Percentiles rank a stretch among this genome's conserved stretches.
phyloP scores from a whole-genome alignment of 2,888 invertebrate genomes.

The Nephrotoma flavescens region DNA sequence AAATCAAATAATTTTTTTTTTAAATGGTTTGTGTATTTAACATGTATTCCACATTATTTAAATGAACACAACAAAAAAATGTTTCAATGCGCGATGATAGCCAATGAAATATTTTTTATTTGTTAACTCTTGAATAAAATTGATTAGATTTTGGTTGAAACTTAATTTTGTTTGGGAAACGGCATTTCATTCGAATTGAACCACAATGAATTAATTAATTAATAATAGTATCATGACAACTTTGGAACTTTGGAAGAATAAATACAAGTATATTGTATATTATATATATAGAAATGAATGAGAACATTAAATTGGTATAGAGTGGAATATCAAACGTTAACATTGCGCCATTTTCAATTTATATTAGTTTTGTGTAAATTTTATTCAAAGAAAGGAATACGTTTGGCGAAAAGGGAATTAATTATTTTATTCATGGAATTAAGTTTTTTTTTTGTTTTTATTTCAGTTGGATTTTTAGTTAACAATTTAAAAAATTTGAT shows the following conservation, averaged over 20 bases:
- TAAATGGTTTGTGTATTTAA: not conserved
- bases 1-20: not conserved
- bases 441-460: not conserved
- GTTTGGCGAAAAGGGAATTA: not conserved
- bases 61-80: not conserved
- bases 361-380: not conserved
- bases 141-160: not conserved
- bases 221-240: not conserved
- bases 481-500: not conserved
- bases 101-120: not conserved
- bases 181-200: not conserved
- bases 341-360: not conserved
- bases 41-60: not conserved
- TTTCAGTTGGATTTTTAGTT: not conserved
- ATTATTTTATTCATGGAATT: not conserved
- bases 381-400: not conserved
- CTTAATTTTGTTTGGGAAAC: not conserved
- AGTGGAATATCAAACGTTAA: not conserved
- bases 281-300: not conserved
- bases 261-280: not conserved
- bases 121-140: not conserved
- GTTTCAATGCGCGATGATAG: not conserved
- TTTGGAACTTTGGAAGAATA: not conserved
- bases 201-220: not conserved
- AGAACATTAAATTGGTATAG: not conserved